A percentile compares a stretch with the other conserved stretches of the same genome.
These are phyloP conservation scores for Haliaeetus leucogaster DNA, from an alignment of 2,113 vertebrate species.

Conservation along the genomic window DNA sequence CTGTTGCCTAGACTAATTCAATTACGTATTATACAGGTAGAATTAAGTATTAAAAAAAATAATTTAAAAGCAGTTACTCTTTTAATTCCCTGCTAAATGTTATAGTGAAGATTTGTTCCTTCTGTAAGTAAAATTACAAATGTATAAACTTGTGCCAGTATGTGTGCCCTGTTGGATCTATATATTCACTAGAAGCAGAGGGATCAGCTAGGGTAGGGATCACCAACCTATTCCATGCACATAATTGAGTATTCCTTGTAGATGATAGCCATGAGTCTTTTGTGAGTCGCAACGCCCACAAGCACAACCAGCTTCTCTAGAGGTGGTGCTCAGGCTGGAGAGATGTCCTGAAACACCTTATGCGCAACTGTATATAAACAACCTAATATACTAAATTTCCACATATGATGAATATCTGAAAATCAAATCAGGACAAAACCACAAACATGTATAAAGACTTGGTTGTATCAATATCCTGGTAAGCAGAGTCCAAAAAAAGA, in stretches of 20 bases:
- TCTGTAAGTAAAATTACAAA: not conserved
- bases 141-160: not conserved
- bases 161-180: not conserved
- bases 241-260: not conserved
- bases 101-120: not conserved
- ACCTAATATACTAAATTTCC: not conserved
- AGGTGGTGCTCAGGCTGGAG: not conserved
- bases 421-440: not conserved
- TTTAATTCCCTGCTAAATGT: not conserved
- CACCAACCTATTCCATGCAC: not conserved
- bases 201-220: not conserved
- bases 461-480: not conserved
- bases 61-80: not conserved
- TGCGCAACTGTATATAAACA: accelerated
- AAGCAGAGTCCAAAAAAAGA: not conserved
- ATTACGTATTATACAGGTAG: not conserved
- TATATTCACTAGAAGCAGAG: not conserved
- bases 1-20: not conserved
- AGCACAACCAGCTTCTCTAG: not conserved
- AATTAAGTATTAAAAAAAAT: not conserved
- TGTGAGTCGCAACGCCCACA: not conserved
- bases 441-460: not conserved
- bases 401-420: not conserved
- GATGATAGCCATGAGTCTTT: not conserved
- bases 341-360: not conserved